These are phyloP conservation scores for Apeltes quadracus DNA, from an alignment of 2,113 vertebrate genomes.

Conservation along the genomic window DNA sequence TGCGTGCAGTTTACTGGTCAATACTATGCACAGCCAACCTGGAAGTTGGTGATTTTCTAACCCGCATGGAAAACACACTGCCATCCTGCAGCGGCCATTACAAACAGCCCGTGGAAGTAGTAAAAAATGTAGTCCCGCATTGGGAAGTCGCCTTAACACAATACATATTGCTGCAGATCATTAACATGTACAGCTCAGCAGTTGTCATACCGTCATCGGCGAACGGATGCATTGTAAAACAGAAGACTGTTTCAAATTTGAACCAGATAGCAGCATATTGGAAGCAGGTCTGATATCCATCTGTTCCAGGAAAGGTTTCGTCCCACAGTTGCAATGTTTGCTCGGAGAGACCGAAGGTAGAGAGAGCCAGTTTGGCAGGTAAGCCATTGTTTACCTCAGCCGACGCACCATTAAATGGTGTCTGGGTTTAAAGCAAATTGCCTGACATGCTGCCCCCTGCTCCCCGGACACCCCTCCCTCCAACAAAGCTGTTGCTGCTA, in stretches of 20 bases:
- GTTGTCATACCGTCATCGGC: slow-evolving; percentile 64
- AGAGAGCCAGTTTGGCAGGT: slow-evolving; percentile 66
- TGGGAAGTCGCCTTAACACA: slow-evolving; percentile 58
- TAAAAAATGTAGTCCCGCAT: slow-evolving; percentile 41
- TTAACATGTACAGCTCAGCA: slow-evolving; percentile 70
- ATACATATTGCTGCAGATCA: slow-evolving; percentile 73
- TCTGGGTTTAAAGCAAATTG: slow-evolving; percentile 56
- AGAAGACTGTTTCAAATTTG: slow-evolving; percentile 61
- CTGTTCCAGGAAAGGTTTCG: slow-evolving; percentile 60
- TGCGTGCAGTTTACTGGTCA: slow-evolving; percentile 19
- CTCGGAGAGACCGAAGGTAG: slow-evolving; percentile 57
- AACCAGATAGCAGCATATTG: slow-evolving; percentile 68
- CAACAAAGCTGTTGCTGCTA: neutral
- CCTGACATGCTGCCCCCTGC: slow-evolving; percentile 12
- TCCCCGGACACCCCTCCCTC: neutral
- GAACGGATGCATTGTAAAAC: slow-evolving; percentile 50
- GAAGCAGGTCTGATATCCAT: slow-evolving; percentile 65
- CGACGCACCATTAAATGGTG: slow-evolving; percentile 51
- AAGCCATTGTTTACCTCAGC: slow-evolving; percentile 58
- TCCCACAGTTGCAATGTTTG: slow-evolving; percentile 66
- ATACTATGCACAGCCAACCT: slow-evolving; percentile 32
- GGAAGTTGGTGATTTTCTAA: slow-evolving; percentile 44
- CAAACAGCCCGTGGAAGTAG: slow-evolving; percentile 29
- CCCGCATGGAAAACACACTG: slow-evolving; percentile 28
- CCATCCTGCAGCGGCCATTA: slow-evolving; percentile 28